Percentiles rank a stretch among this genome's conserved stretches.
phyloP scores from a whole-genome alignment of 2,888 invertebrate genomes.

The Nomada fucata region DNA sequence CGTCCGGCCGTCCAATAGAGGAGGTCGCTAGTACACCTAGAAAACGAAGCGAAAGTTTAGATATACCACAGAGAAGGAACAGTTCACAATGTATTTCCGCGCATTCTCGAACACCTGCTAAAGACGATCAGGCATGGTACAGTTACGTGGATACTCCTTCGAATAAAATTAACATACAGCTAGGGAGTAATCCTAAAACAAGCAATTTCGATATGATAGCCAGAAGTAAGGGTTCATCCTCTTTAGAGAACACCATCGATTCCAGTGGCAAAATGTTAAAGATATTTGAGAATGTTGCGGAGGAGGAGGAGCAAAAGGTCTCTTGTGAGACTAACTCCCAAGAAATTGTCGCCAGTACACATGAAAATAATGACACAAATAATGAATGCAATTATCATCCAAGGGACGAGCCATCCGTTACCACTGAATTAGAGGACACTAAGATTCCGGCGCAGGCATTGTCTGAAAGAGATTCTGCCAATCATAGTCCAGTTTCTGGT shows the following conservation, averaged over 20 bases:
- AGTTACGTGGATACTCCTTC: slow-evolving; percentile 63
- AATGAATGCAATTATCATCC: slow-evolving; percentile 19
- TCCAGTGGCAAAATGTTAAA: slow-evolving; percentile 27
- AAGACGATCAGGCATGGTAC: slow-evolving; percentile 69
- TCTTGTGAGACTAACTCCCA: slow-evolving; percentile 67
- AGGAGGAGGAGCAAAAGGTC: slow-evolving; percentile 68
- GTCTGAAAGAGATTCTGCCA: slow-evolving; percentile 89
- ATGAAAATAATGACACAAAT: neutral
- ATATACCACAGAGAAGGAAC: slow-evolving; percentile 73
- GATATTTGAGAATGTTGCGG: slow-evolving; percentile 55
- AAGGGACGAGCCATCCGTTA: slow-evolving; percentile 19
- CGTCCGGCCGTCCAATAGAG: slow-evolving; percentile 55
- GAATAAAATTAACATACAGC: slow-evolving; percentile 65
- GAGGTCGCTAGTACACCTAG: slow-evolving; percentile 71
- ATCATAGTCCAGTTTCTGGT: slow-evolving; percentile 91
- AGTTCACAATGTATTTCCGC: slow-evolving; percentile 66
- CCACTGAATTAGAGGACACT: slow-evolving; percentile 11
- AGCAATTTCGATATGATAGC: slow-evolving; percentile 73
- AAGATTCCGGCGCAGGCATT: slow-evolving; percentile 78
- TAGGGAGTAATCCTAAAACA: slow-evolving; percentile 76
- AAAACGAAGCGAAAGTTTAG: slow-evolving; percentile 76
- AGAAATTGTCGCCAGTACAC: neutral
- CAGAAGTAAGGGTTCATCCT: slow-evolving; percentile 56
- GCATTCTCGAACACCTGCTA: slow-evolving; percentile 22
- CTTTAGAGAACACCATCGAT: slow-evolving; percentile 14